Conservation (phyloP, 2,888 invertebrate genomes). For the Apodemia hepburni region DNA sequence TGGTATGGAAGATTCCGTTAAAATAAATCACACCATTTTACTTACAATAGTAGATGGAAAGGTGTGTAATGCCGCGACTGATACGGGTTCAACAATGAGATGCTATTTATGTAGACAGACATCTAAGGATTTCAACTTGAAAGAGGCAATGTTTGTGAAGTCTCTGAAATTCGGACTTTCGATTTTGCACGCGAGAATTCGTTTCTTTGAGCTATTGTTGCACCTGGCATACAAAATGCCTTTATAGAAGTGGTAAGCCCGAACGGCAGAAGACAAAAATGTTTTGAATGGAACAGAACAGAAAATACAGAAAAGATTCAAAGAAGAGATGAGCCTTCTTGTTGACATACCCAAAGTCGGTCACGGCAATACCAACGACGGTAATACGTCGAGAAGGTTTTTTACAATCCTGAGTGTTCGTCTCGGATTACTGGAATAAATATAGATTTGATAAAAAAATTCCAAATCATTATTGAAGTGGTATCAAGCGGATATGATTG, state of each 20-base stretch:
- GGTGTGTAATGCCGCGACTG: too few species aligned
- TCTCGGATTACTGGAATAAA: conserved; percentile 26
- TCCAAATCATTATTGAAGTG: conserved; percentile 21
- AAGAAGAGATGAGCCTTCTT: neutral
- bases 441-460: conserved; percentile 18
- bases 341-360: conserved; percentile 23
- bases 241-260: neutral
- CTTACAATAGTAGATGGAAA: too few species aligned
- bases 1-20: too few species aligned
- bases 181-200: neutral
- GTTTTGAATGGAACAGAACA: neutral
- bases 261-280: neutral
- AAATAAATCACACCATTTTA: too few species aligned
- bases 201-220: too few species aligned
- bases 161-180: too few species aligned
- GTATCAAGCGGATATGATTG: conserved; percentile 18
- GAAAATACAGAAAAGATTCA: neutral
- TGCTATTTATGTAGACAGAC: too few species aligned
- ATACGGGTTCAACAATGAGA: too few species aligned
- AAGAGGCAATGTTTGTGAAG: too few species aligned
- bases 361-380: conserved; percentile 28
- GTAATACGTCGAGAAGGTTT: conserved; percentile 28
- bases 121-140: too few species aligned
- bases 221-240: neutral
- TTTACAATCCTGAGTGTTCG: conserved; percentile 23